Evolutionary conservation across 2,888 invertebrate species (phyloP).

Genomic region (Cephus spinipes): DNA sequence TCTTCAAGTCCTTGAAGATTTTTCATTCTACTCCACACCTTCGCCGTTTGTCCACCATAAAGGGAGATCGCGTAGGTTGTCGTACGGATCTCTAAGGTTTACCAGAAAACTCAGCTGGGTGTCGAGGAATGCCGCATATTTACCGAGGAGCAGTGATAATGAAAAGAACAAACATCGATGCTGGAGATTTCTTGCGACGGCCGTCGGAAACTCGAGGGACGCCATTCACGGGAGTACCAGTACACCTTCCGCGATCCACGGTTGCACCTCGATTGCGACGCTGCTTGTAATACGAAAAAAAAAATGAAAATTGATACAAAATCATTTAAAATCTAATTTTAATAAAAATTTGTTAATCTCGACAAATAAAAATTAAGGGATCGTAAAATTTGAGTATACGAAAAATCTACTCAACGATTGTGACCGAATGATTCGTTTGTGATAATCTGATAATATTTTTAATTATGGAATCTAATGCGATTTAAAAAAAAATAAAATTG

Average conservation of each 20-base stretch:
- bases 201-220: conserved; percentile 39
- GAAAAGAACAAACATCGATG: conserved; percentile 37
- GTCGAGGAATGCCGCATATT: conserved; percentile 37
- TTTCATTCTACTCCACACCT: background rate
- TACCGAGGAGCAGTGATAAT: conserved; percentile 41
- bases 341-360: background rate
- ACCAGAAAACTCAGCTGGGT: conserved; percentile 5
- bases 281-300: background rate
- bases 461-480: background rate
- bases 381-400: background rate
- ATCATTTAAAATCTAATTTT: background rate
- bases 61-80: conserved; percentile 1
- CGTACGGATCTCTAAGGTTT: background rate
- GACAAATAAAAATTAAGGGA: background rate
- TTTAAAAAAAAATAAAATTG: background rate
- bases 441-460: background rate
- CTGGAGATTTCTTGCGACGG: conserved; percentile 35
- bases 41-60: background rate
- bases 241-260: conserved; percentile 30
- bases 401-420: background rate
- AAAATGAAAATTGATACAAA: background rate
- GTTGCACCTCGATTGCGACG: conserved; percentile 29
- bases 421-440: background rate
- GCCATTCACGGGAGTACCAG: conserved; percentile 31
- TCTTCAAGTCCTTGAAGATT: conserved; percentile 4